Evolutionary conservation across 2,797 vertebrate genomes (phyloP).

Genomic region (Gadopsis marmoratus): DNA sequence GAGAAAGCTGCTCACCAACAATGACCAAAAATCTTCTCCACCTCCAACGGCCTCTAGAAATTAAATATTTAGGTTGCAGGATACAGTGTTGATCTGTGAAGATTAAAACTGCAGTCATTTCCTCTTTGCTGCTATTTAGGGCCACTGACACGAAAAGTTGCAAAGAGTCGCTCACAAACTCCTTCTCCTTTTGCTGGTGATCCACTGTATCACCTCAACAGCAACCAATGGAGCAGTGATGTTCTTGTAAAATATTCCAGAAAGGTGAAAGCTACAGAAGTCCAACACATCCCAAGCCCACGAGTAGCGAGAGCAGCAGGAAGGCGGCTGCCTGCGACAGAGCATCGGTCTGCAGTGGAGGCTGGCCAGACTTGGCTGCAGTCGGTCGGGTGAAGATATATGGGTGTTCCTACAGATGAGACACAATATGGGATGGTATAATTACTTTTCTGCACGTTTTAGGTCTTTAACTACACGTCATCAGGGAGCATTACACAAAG

Average conservation of each 20-base stretch:
- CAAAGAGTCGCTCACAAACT: slow-evolving; percentile 17
- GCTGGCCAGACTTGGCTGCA: slow-evolving; percentile 47
- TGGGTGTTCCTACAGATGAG: slow-evolving; percentile 78
- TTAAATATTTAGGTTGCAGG: slow-evolving; percentile 9
- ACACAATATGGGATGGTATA: neutral
- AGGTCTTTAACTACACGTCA: neutral
- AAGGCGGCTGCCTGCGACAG: slow-evolving; percentile 25
- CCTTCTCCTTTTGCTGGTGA: neutral
- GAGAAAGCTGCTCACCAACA: slow-evolving; percentile 4
- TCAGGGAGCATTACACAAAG: neutral
- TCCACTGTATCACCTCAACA: neutral
- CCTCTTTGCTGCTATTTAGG: slow-evolving; percentile 8
- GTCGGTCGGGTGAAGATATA: slow-evolving; percentile 84
- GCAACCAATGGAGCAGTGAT: neutral
- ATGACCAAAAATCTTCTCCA: neutral
- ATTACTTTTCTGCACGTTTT: neutral
- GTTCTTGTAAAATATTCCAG: neutral
- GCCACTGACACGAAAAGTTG: slow-evolving; percentile 1
- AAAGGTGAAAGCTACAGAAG: slow-evolving; percentile 25
- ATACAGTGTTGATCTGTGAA: neutral
- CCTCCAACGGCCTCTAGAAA: neutral
- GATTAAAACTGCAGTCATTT: neutral
- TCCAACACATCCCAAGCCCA: slow-evolving; percentile 31
- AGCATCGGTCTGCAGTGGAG: slow-evolving; percentile 22
- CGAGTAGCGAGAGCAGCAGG: slow-evolving; percentile 56